Evolutionary conservation across 2,888 invertebrate species (phyloP), one percentile per base, ranked within the genome.

Genomic region (Drosophila affinis): DNA sequence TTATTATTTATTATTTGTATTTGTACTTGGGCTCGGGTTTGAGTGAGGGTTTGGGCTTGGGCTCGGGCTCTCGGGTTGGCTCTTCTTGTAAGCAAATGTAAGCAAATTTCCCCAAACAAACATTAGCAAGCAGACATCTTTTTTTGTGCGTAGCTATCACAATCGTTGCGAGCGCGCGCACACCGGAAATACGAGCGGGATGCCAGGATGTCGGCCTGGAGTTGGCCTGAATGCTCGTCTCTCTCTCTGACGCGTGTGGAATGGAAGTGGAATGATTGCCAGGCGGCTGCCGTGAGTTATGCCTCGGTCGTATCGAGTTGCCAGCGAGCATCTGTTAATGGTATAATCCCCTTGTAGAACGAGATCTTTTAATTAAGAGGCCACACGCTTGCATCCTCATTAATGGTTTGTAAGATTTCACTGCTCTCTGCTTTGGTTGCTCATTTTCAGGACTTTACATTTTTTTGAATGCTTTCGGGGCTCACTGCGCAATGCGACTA

Each of bases 111-210:
- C 56, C 34, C 48, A 44, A 39, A 48, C 51, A 55, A 56, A 62
- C 60, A 76, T 53, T 62, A 61, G 73, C 59, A 60, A 55, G 81
- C 81, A 79, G 87, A 83, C 85, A 88, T 85, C 73, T 72, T 51
- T 49, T 24, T 70, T 70, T 54, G 49, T 34, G 18, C 44, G 77
- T 79, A 87, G 78, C 74, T 87, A 88, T 84, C 88, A 74, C 81
- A 76, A 72, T 77, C 79, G 77, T 44, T 54, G 64, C 78, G 78
- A 86, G 63, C 88, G 81, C 84, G 77, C 88, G 88, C 85, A 81
- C 78, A 78, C 85, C 88, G 85, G 85, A 85, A 84, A 85, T 85
- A 87, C 85, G 72, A 79, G 81, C 88, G 81, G 87, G 80, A 78
- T 86, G 77, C 76, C 70, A 79, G 87, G 73, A 77, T 77, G 75